Base-by-base conservation (phyloP, 2,113 vertebrate species). In the Malurus alboscapulatus region DNA sequence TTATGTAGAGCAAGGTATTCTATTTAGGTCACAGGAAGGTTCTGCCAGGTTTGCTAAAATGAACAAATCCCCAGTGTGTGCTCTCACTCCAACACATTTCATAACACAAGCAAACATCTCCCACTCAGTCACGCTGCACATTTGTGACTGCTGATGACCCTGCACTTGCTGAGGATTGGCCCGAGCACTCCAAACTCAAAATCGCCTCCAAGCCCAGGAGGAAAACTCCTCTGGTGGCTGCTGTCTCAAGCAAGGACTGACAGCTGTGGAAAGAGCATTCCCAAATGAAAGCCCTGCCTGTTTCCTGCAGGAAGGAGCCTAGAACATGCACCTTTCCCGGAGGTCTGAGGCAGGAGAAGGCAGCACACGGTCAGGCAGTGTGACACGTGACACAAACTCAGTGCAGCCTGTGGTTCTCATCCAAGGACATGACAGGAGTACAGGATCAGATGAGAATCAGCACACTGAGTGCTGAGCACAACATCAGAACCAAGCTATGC, bases 1-100 rank as follows among this genome's bases (percentile, higher is more conserved):
- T 98, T 98, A 97, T 98, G 97, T 97, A 98, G 96, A 98, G 97
- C 97, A 98, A 98, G 97, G 97, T 97, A 98, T 97, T 98, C 97
- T 98, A 98, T 98, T 98, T 98, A 98, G 98, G 98, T 98, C 97
- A 98, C 96, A 95, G 96, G 88, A 95, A 97, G 97, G 97, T 98
- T 98, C 97, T 97, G 97, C 98, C 97, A 97, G 97, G 96, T 97
- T 98, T 98, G 97, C 98, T 97, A 97, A 98, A 98, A 98, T 89
- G 97, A 97, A 97, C 97, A 97, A 97, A 98, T 98, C 97, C 97
- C 97, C 50, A 6, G 97, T 88, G 97, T 96, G 68, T 96, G 85
- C 95, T 97, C 96, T 97, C 95, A 93, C 93, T 97, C 93, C 92
- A 92, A 86, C 94, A 97, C 87, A 91, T 95, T 98, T 96, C 53